Evolutionary conservation across 1,140 invertebrate species (phyloP), one percentile per base, ranked within the genome.

Genomic region (Drosophila ananassae): DNA sequence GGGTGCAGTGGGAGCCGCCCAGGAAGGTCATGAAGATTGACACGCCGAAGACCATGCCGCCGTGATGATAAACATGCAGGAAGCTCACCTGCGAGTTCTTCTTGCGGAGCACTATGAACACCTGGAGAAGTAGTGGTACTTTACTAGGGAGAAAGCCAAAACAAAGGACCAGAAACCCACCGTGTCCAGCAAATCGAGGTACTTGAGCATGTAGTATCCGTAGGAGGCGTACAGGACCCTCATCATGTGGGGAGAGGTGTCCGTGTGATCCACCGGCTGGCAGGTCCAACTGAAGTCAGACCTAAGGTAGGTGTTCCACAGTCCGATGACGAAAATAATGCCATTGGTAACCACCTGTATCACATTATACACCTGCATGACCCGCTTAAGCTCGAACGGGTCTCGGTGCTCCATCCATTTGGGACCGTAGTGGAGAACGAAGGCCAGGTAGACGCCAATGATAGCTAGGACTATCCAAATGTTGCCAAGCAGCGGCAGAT

Each of bases 61-160:
- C 93, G 83, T 98, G 97, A 90, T 98, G 97, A 89, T 97, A 97
- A 0, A 97, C 94, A 74, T 98, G 97, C 3, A 98, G 93, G 80
- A 97, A 96, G 10, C 95, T 95, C 3, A 97, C 92, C 92, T 98
- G 96, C 64, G 94, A 94, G 61, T 96, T 93, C 89, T 98, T 98
- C 90, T 98, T 97, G 3, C 96, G 93, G 48, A 96, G 79, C 51
- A 97, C 94, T 80, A 97, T 96, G 85, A 97, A 96, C n/a, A 96
- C 92, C 87, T 94, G 60, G 0, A 17, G n/a, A n/a, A 10, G 8
- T 41, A 44, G 5, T 21, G 4, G 4, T 21, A 44, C n/a, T 17
- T 44, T 44, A 13, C 17, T 21, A 44, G 7, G 2, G 17, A 39
- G 37, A 2, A 28, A 0, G 22, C 21, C 2, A 17, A 34, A 51